These are phyloP conservation scores for Penaeus monodon DNA, from an alignment of 2,888 invertebrate species.

Conservation along the genomic window DNA sequence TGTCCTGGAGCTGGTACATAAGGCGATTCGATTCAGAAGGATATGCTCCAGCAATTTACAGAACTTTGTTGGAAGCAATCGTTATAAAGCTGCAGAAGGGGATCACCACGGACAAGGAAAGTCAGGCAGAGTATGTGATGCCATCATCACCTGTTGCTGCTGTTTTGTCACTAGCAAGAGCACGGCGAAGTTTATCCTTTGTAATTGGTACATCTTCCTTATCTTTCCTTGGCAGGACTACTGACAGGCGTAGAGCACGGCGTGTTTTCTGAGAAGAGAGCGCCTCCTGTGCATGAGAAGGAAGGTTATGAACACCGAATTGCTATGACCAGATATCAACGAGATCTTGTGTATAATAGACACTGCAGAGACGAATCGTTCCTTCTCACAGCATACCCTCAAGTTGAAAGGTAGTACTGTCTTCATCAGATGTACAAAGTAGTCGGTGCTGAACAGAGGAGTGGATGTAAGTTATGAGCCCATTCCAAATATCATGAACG, in stretches of 20 bases:
- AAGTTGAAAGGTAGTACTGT: background rate
- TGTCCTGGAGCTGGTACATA: no score
- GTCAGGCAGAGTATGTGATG: background rate
- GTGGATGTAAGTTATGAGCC: slow-evolving; percentile 10
- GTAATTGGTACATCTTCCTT: slow-evolving; percentile 3
- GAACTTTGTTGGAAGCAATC: no score
- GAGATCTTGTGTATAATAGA: background rate
- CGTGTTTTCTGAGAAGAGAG: no score
- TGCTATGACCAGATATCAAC: no score
- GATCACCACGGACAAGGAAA: background rate
- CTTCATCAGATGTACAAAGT: background rate
- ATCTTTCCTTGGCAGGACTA: background rate
- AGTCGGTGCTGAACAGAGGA: slow-evolving; percentile 6
- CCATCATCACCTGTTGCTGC: background rate
- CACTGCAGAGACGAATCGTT: background rate
- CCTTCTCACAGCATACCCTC: background rate
- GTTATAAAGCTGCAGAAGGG: background rate
- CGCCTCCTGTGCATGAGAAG: no score
- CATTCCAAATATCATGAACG: background rate
- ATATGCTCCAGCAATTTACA: no score
- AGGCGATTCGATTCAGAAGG: no score
- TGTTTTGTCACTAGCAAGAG: background rate
- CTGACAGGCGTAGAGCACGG: no score
- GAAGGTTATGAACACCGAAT: no score
- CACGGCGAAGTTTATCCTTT: background rate